phyloP scores from a whole-genome alignment of 2,888 invertebrate genomes.

The Erebia aethiops region DNA sequence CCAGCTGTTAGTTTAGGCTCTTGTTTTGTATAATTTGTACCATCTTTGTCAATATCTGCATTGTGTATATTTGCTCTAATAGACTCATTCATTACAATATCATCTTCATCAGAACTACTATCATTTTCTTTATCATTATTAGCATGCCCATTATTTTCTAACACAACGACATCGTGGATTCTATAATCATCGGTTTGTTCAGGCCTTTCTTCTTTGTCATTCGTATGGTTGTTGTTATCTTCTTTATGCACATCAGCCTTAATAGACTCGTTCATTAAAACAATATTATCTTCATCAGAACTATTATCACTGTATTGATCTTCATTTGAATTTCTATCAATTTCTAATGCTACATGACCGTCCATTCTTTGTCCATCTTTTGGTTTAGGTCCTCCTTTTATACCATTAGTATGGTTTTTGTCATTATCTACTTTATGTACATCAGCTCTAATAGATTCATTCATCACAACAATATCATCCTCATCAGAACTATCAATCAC shows the following conservation, averaged over 20 bases:
- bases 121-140: not conserved
- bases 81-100: conserved; percentile 34
- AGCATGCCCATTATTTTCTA: not conserved
- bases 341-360: not conserved
- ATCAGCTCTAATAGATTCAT: conserved; percentile 46
- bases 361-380: conserved; percentile 6
- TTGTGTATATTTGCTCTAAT: conserved; percentile 47
- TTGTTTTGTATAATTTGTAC: conserved; percentile 19
- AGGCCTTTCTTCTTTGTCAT: conserved; percentile 15
- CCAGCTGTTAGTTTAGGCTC: conserved; percentile 13
- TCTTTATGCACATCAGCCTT: conserved; percentile 46
- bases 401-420: conserved; percentile 5
- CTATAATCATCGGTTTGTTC: conserved; percentile 12
- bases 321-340: not conserved
- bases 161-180: not conserved
- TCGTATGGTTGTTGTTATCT: conserved; percentile 5
- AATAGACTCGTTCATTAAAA: conserved; percentile 44
- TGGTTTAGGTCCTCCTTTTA: conserved; percentile 15
- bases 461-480: conserved; percentile 39
- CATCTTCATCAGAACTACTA: not conserved
- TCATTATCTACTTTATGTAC: conserved; percentile 37
- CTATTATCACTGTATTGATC: not conserved
- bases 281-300: not conserved
- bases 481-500: conserved; percentile 51
- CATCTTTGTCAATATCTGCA: not conserved